phyloP scores from a whole-genome alignment of 2,113 vertebrate genomes.

The Otis tarda region DNA sequence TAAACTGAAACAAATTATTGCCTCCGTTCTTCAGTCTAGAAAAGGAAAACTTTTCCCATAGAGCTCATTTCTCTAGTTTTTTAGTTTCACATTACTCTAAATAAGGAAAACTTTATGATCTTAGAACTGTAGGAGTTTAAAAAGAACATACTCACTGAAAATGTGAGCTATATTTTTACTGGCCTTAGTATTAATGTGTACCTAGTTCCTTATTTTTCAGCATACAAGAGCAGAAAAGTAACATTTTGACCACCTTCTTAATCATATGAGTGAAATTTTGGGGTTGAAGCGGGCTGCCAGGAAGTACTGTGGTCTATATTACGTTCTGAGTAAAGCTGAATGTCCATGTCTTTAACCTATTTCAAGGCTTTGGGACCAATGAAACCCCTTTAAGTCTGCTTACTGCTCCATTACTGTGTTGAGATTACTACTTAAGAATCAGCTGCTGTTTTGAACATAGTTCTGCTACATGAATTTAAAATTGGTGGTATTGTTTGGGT shows the following conservation, averaged over 20 bases:
- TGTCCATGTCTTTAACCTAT: background rate
- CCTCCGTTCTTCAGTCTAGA: background rate
- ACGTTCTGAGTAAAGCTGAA: background rate
- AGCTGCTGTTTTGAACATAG: background rate
- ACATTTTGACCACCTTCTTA: background rate
- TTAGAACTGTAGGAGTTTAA: background rate
- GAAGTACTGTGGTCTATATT: background rate
- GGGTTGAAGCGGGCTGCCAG: background rate
- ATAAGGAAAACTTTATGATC: background rate
- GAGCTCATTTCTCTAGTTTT: background rate
- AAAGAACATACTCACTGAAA: background rate
- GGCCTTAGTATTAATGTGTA: background rate
- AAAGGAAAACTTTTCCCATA: background rate
- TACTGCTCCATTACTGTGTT: background rate
- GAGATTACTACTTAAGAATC: background rate
- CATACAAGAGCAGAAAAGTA: background rate
- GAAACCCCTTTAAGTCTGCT: background rate
- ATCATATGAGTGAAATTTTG: slow-evolving; percentile 23
- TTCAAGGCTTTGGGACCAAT: background rate
- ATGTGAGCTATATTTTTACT: background rate
- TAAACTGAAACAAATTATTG: slow-evolving; percentile 11
- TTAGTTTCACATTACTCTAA: background rate
- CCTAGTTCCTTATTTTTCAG: slow-evolving; percentile 23
- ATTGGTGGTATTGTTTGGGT: background rate
- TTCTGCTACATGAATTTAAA: background rate